These are phyloP conservation scores for Vicugna pacos DNA, from an alignment of 2,113 vertebrate genomes.

Conservation along the genomic window DNA sequence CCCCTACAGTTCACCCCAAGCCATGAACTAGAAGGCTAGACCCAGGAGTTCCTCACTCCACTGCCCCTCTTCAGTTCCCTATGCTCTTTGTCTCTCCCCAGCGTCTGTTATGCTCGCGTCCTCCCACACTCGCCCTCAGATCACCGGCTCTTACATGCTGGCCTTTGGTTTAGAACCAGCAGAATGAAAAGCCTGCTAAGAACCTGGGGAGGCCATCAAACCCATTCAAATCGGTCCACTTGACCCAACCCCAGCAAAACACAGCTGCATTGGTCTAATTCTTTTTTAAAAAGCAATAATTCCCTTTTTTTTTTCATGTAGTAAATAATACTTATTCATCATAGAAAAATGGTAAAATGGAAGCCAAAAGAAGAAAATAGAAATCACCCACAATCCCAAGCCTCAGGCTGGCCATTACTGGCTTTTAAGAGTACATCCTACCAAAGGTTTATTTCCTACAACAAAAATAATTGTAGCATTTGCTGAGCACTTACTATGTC, in stretches of 20 bases:
- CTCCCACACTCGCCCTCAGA: not conserved
- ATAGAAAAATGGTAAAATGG: not conserved
- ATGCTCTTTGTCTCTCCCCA: not conserved
- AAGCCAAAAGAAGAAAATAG: conserved; percentile 50
- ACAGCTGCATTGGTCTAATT: not conserved
- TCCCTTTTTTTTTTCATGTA: conserved; percentile 15
- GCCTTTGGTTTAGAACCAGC: not conserved
- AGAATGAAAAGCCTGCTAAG: not conserved
- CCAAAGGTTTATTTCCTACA: not conserved
- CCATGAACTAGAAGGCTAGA: not conserved
- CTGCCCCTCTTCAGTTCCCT: not conserved
- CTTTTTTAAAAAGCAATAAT: conserved; percentile 18
- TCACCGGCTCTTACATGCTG: not conserved
- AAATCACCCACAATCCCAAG: conserved; percentile 10
- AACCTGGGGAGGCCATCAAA: not conserved
- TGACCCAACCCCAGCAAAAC: conserved; percentile 32
- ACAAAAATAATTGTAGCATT: not conserved
- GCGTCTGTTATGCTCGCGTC: not conserved
- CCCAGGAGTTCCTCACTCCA: not conserved
- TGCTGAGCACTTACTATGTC: not conserved
- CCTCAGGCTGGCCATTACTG: not conserved
- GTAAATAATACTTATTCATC: conserved; percentile 22
- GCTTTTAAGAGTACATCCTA: not conserved
- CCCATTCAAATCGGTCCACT: not conserved
- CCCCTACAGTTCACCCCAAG: not conserved